Base-by-base conservation (phyloP, 2,797 vertebrate species). In the Spinibarbus caldwelli region DNA sequence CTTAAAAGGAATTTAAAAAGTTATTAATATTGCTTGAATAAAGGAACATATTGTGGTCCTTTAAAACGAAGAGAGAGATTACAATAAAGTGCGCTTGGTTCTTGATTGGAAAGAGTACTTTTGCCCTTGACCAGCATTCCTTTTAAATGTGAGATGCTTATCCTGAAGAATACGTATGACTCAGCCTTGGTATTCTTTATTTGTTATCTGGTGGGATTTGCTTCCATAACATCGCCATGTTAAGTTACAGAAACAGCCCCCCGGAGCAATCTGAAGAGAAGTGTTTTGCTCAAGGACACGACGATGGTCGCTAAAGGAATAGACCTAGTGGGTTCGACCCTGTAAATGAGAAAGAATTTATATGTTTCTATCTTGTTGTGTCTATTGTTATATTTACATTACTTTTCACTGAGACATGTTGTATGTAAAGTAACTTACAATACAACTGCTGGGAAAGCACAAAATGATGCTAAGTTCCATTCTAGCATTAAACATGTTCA, bases 171-270 rank as follows among this genome's bases (percentile, higher is more conserved):
- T 78, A 12, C 36, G 7, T n/a, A 14, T 15, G 15, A 41, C 66
- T 54, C 31, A 11, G 23, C 47, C 66, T 71, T 71, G 23, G 47
- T 7, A 41, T 41, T 54, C 14, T 81, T 70, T 26, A 70, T 81
- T 81, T 80, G 59, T 45, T 47, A 79, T 79, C 78, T 66, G 78
- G 78, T 80, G 62, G 43, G 59, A 80, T 80, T 68, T 36, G 21
- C 43, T 68, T 80, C 5, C 29, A 68, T 49, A 23, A 68, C 19
- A 47, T 47, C 1, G 29, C 43, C 59, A 67, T 80, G 29, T 80
- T 49, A 68, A n/a, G 19, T 31, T 34, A 80, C 43, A 49, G 62
- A 47, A 67, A 80, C n/a, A 78, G 43, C 11, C 29, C 62, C 21
- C 11, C 21, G 6, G 29, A 23, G 17, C 17, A 79, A 36, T 17